Evolutionary conservation across 2,797 vertebrate genomes (phyloP), one percentile per base, ranked within the genome.

Genomic region (Protonibea diacanthus): DNA sequence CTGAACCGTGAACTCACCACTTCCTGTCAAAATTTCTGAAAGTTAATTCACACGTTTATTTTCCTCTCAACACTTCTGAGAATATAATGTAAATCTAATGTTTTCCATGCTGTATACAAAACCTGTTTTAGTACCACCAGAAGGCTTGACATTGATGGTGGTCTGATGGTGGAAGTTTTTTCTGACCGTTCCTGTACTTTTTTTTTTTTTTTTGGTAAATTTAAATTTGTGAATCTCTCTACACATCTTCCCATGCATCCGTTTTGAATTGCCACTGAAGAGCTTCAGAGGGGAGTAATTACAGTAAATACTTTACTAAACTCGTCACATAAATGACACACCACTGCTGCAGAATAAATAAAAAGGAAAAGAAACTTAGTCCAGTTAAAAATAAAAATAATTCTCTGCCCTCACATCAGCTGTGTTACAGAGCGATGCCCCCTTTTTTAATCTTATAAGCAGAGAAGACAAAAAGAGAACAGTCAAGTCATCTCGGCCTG

Each of bases 31-130:
- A 45, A 55, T 52, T 38, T 69, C 38, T 33, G 8, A 20, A 60
- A 61, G 5, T 25, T 53, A 20, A 80, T 77, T 87, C 70, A 63
- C 71, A 76, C 86, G 87, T 83, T 76, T 51, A 82, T 86, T 74
- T 76, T 74, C 67, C 25, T 79, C 4, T n/a, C 25, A 14, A 27
- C 17, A 66, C 17, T 51, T 48, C 14, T 55, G 62, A 71, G 17
- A 57, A 38, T 49, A 71, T 82, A n/a, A 64, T 83, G 2, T 9
- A 38, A 38, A 38, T 38, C 33, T 76, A 68, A 15, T n/a, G 25
- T 57, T 51, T 66, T 48, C 40, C 66, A 1, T 40, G 63, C 45
- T 48, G 38, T 44, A 55, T 38, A 3, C 27, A 40, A 53, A 51
- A 15, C 5, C 45, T 23, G n/a, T 45, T 21, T 17, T 5, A 23